phyloP scores from a whole-genome alignment of 2,888 invertebrate species.

The Dynastes grantii region DNA sequence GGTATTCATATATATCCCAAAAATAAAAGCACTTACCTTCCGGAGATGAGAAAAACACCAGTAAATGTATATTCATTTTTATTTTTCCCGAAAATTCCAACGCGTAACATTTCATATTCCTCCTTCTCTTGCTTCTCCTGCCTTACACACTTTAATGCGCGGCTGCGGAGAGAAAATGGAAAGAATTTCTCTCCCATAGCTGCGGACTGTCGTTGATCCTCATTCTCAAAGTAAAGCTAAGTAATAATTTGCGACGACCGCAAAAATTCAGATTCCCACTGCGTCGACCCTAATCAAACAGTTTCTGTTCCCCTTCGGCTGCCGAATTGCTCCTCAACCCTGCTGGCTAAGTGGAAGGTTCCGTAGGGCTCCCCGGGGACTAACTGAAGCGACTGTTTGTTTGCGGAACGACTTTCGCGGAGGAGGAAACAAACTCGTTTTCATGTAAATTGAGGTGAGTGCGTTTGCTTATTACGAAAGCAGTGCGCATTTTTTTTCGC shows the following conservation, averaged over 20 bases:
- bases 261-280: constrained; percentile 37
- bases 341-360: not conserved
- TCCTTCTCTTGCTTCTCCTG: not conserved
- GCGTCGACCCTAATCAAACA: constrained; percentile 44
- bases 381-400: too few species aligned
- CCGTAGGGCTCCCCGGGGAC: not conserved
- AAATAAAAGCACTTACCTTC: too few species aligned
- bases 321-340: constrained; percentile 8
- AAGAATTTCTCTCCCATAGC: not conserved
- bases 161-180: too few species aligned
- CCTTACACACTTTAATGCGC: not conserved
- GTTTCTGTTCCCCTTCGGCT: constrained; percentile 1
- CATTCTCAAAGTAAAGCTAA: constrained; percentile 15
- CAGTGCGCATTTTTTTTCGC: constrained; percentile 15
- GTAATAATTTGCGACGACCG: constrained; percentile 30
- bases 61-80: constrained; percentile 1
- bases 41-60: too few species aligned
- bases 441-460: constrained; percentile 26
- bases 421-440: constrained; percentile 41
- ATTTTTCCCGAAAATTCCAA: not conserved
- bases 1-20: too few species aligned
- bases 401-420: constrained; percentile 7
- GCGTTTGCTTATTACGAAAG: constrained; percentile 23
- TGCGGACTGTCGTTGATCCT: not conserved
- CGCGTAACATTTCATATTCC: not conserved